phyloP scores from a whole-genome alignment of 1,140 invertebrate genomes.

The Drosophila gunungcola region DNA sequence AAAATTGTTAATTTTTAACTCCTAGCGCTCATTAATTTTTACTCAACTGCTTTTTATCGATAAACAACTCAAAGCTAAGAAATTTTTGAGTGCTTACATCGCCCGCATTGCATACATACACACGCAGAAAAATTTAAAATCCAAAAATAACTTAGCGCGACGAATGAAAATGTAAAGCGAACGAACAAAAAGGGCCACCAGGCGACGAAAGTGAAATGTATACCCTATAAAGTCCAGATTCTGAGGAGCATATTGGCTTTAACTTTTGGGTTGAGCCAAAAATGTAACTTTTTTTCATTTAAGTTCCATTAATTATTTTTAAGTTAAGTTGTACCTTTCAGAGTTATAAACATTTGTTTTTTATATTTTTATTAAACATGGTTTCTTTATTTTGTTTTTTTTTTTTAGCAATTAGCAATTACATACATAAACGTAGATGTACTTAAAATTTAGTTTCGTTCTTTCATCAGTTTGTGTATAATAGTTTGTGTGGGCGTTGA shows the following conservation, averaged over 20 bases:
- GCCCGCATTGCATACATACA: constrained; percentile 15
- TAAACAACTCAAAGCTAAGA: constrained; percentile 20
- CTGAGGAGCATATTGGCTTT: constrained; percentile 1
- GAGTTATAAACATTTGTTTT: neutral
- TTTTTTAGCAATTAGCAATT: constrained; percentile 55
- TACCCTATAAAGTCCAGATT: constrained; percentile 12
- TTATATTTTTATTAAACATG: constrained; percentile 56
- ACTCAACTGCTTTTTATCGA: neutral
- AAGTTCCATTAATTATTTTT: too few species aligned
- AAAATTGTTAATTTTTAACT: constrained; percentile 18
- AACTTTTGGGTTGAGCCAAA: too few species aligned
- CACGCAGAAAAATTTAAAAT: constrained; percentile 24
- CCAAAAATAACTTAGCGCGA: constrained; percentile 55
- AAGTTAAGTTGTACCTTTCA: too few species aligned
- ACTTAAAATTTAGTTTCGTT: constrained; percentile 33
- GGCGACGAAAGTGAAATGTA: constrained; percentile 27
- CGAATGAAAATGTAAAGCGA: constrained; percentile 15
- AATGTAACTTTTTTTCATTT: too few species aligned
- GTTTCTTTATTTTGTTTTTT: constrained; percentile 54
- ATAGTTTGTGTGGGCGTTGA: constrained; percentile 32
- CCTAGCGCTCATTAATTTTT: neutral
- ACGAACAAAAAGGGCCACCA: constrained; percentile 16
- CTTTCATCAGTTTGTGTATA: constrained; percentile 30
- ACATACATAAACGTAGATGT: constrained; percentile 52
- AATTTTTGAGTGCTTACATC: constrained; percentile 14